Percentiles rank a stretch among this genome's conserved stretches.
These are phyloP conservation scores for Botia kubotai DNA, from an alignment of 2,797 vertebrate genomes.

Conservation along the genomic window DNA sequence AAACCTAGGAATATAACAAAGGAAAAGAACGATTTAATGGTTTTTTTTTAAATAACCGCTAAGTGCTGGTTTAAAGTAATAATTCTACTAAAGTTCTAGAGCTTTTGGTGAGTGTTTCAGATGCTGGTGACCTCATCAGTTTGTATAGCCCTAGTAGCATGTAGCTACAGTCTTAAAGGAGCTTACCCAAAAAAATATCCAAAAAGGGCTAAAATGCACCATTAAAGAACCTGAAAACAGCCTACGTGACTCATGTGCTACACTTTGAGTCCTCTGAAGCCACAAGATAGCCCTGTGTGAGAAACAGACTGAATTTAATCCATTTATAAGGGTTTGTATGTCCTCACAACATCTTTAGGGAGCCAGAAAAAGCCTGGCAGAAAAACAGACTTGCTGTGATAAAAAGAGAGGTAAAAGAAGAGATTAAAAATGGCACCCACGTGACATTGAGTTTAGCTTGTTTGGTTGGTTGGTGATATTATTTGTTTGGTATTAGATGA, in stretches of 20 bases:
- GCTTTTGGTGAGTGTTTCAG: not conserved
- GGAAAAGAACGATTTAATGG: constrained; percentile 18
- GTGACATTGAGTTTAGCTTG: not conserved
- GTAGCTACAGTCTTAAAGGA: no score
- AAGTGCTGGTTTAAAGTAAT: not conserved
- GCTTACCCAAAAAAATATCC: not conserved
- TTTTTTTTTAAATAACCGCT: not conserved
- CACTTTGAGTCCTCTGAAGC: not conserved
- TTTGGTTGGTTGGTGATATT: no score
- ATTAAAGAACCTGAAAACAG: not conserved
- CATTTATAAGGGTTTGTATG: not conserved
- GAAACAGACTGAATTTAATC: not conserved
- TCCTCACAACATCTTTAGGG: not conserved
- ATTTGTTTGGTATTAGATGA: not conserved
- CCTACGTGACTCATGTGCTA: not conserved
- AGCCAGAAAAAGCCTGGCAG: not conserved
- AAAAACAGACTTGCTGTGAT: not conserved
- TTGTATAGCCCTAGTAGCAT: no score
- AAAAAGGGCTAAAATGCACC: not conserved
- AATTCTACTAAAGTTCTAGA: not conserved
- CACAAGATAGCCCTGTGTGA: not conserved
- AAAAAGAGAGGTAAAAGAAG: not conserved
- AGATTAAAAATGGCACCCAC: not conserved
- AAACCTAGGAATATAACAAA: not conserved
- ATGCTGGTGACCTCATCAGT: no score